phyloP scores from a whole-genome alignment of 2,113 vertebrate species.

The Protobothrops flavoviridis region DNA sequence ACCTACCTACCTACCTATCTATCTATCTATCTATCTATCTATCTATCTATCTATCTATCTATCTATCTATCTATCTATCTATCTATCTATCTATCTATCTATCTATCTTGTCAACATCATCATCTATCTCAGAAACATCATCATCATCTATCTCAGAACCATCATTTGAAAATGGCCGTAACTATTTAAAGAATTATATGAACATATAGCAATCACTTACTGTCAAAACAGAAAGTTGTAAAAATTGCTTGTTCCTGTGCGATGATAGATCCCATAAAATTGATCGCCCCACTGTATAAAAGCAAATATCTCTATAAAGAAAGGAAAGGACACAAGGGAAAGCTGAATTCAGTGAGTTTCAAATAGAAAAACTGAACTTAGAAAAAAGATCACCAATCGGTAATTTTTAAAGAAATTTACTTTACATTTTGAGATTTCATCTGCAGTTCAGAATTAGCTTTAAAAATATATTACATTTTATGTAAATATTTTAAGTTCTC shows the following conservation, averaged over 20 bases:
- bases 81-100: too few species aligned
- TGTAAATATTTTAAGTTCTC: background rate
- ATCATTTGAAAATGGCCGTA: background rate
- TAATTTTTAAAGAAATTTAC: background rate
- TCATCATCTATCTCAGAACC: background rate
- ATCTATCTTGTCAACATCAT: too few species aligned
- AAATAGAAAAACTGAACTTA: background rate
- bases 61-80: background rate
- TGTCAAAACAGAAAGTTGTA: background rate
- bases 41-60: too few species aligned
- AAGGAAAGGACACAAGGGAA: background rate
- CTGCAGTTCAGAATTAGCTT: background rate
- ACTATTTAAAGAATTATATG: background rate
- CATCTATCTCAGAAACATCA: background rate
- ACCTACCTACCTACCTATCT: background rate
- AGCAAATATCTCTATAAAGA: background rate
- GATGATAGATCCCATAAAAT: background rate
- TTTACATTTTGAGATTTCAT: background rate
- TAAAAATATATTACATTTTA: background rate
- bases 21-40: background rate
- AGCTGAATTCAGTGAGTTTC: background rate
- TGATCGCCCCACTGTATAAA: background rate
- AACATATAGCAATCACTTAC: background rate
- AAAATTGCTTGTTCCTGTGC: background rate
- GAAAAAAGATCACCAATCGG: background rate